These are phyloP conservation scores for Leptatherina wallacei DNA, from an alignment of 2,797 vertebrate species.

Conservation along the genomic window DNA sequence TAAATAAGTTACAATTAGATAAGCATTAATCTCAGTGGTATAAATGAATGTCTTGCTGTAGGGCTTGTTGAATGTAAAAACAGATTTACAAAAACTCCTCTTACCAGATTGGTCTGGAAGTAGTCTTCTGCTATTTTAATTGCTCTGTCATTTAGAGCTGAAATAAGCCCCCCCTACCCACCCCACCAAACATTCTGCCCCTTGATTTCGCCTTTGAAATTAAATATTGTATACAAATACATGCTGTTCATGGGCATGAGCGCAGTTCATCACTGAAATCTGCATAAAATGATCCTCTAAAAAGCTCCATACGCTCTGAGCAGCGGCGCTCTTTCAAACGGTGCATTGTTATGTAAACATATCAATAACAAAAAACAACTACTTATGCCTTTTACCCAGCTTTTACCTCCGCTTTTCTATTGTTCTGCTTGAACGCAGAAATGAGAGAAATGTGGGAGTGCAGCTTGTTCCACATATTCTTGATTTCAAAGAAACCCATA, in stretches of 20 bases:
- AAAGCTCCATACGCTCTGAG: constrained; percentile 78
- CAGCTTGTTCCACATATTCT: constrained; percentile 62
- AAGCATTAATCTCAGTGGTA: constrained; percentile 90
- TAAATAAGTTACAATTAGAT: constrained; percentile 93
- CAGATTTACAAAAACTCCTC: constrained; percentile 88
- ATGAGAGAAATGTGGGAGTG: constrained; percentile 75
- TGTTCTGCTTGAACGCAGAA: constrained; percentile 72
- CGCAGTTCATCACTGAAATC: constrained; percentile 76
- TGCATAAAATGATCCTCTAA: constrained; percentile 82
- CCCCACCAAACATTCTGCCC: constrained; percentile 59
- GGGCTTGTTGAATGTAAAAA: constrained; percentile 90
- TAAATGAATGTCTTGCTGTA: constrained; percentile 90
- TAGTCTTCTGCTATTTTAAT: constrained; percentile 86
- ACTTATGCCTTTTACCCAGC: constrained; percentile 56
- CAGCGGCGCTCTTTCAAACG: constrained; percentile 67
- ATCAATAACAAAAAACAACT: constrained; percentile 81
- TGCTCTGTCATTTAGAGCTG: constrained; percentile 86
- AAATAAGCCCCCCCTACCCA: constrained; percentile 71
- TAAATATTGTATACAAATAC: constrained; percentile 83
- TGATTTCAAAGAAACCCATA: constrained; percentile 71
- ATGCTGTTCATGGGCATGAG: constrained; percentile 77
- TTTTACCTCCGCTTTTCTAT: constrained; percentile 61
- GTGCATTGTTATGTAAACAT: constrained; percentile 76
- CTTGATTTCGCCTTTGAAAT: constrained; percentile 84
- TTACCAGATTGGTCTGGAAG: constrained; percentile 85